Conservation (phyloP, 2,113 vertebrate species). For the Myotis yumanensis region DNA sequence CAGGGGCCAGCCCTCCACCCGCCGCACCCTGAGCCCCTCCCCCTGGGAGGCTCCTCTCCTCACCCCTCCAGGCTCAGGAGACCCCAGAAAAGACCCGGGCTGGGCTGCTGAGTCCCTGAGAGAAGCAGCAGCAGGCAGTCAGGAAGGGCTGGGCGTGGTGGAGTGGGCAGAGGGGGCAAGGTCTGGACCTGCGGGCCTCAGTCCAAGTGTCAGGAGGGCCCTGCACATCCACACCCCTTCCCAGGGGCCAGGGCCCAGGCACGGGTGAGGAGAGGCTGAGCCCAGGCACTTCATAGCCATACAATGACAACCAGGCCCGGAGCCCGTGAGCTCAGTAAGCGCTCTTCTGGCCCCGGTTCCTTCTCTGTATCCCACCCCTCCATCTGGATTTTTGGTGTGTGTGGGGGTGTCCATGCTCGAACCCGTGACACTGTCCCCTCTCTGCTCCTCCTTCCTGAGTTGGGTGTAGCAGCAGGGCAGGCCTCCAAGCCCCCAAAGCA, state of each 20-base stretch:
- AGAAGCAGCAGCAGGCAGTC: not conserved
- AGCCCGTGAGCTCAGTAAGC: no score
- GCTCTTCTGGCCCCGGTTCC: not conserved
- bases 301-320: not conserved
- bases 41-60: not conserved
- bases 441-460: not conserved
- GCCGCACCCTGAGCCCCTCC: not conserved
- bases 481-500: not conserved
- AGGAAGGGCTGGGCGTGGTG: not conserved
- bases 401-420: not conserved
- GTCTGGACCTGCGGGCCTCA: not conserved
- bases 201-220: not conserved
- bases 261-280: not conserved
- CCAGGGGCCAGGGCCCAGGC: not conserved
- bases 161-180: not conserved
- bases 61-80: not conserved
- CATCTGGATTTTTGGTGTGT: not conserved
- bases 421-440: constrained; percentile 9
- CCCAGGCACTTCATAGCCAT: not conserved
- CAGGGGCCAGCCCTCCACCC: not conserved
- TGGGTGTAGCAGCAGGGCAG: not conserved
- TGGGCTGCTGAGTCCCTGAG: constrained; percentile 11
- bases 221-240: not conserved
- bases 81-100: constrained; percentile 49
- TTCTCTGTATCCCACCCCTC: not conserved